Evolutionary conservation across 2,888 invertebrate species (phyloP), one percentile per base, ranked within the genome.

Genomic region (Dicycla oo): DNA sequence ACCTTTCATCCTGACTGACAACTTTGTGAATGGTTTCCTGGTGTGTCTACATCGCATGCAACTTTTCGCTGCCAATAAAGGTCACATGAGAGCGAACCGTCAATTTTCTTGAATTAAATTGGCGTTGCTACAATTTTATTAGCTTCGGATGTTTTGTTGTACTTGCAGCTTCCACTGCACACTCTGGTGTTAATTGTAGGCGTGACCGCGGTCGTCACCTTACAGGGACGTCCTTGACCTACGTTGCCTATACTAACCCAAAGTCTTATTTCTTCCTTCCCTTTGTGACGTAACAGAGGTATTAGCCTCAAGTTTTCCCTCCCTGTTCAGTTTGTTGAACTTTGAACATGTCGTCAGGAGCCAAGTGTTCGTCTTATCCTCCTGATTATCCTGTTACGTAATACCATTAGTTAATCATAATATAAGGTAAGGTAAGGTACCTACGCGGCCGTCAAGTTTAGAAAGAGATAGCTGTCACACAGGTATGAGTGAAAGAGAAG

Each of bases 221-320:
- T 3, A 30, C 57, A 60, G 38, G 20, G 7, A 26, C 30, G 53
- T 43, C 80, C 83, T 80, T 76, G 80, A 74, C 80, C 80, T 43
- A 66, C 49, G 26, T 51, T 54, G 20, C 11, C 23, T 10, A 49
- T 45, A 10, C 43, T 54, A 20, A 57, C 67, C 67, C 61, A 11
- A 54, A 79, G 58, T 60, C 73, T 60, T 51, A 40, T 7, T 54
- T 57, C 84, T 83, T 83, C 83, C 83, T 83, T 84, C 83, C 83
- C 78, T 66, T 76, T 69, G 69, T 76, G 70, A 84, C 84, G 84
- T 73, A 47, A 47, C 57, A 30, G 49, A 71, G 68, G 66, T 54
- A 58, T 63, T 47, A 76, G 49, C 47, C 70, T 71, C 73, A 75
- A 84, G 71, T 84, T 83, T 81, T 76, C 83, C 83, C 69, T 72